These are phyloP conservation scores for Acrossocheilus wenchowensis DNA, from an alignment of 2,797 vertebrate species.

Conservation along the genomic window DNA sequence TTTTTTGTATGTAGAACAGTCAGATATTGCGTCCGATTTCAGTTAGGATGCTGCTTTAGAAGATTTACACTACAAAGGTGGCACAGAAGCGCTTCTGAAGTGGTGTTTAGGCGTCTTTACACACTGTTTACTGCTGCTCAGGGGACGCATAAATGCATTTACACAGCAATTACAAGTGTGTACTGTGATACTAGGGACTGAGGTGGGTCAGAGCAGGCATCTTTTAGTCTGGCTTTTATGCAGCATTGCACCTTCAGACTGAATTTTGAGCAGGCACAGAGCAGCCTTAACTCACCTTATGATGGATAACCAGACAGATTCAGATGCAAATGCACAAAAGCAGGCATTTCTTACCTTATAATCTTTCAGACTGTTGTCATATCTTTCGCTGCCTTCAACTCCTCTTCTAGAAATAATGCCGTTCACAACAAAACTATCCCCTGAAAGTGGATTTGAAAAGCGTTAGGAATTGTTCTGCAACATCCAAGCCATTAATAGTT, in stretches of 20 bases:
- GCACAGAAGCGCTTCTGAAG: neutral
- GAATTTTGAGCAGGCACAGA: neutral
- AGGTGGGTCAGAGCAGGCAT: neutral
- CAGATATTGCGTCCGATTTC: neutral
- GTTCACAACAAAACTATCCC: slow-evolving; percentile 85
- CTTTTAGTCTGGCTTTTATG: neutral
- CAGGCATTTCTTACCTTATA: slow-evolving; percentile 73
- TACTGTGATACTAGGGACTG: neutral
- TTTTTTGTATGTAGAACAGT: neutral
- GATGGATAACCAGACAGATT: neutral
- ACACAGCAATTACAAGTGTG: neutral
- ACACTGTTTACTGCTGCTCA: neutral
- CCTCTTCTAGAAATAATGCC: slow-evolving; percentile 77
- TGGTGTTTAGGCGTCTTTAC: neutral
- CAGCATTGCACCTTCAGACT: neutral
- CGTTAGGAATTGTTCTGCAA: neutral
- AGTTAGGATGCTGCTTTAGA: neutral
- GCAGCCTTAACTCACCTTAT: neutral
- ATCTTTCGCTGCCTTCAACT: slow-evolving; percentile 80
- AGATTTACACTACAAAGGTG: neutral
- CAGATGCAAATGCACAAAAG: neutral
- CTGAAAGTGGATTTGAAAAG: slow-evolving; percentile 60
- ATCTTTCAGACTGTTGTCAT: slow-evolving; percentile 73
- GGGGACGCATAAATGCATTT: neutral
- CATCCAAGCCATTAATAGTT: neutral